A percentile compares a stretch with the other conserved stretches of the same genome.
Evolutionary conservation across 2,888 invertebrate genomes (phyloP).

Genomic region (Ommatoiulus sabulosus): DNA sequence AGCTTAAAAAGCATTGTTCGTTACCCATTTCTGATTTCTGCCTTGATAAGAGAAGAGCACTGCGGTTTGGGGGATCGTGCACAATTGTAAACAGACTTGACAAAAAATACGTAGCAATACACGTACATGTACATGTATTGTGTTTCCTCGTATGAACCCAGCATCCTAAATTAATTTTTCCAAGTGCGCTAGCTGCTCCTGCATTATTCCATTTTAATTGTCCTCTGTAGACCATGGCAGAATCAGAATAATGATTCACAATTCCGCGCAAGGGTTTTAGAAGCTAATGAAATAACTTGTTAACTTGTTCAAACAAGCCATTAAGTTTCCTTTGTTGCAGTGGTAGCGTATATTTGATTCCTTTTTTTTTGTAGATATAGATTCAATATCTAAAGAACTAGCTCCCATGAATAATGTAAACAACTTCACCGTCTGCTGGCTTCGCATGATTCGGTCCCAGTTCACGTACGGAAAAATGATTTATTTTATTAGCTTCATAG

Average conservation of each 20-base stretch:
- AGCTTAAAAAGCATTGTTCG: conserved; percentile 10
- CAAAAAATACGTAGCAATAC: background rate
- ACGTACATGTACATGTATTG: background rate
- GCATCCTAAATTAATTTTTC: conserved; percentile 19
- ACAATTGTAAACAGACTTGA: background rate
- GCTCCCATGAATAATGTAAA: conserved; percentile 11
- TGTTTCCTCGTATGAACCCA: background rate
- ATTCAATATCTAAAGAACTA: background rate
- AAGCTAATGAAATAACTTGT: conserved; percentile 19
- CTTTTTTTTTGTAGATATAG: background rate
- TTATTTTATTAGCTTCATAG: conserved; percentile 19
- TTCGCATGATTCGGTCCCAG: background rate
- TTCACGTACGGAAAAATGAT: background rate
- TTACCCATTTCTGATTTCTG: conserved; percentile 19
- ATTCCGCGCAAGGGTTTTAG: background rate
- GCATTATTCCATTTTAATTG: background rate
- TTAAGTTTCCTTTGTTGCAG: background rate
- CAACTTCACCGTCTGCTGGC: background rate
- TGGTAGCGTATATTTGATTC: background rate
- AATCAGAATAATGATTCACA: too few species aligned
- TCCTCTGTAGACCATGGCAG: too few species aligned
- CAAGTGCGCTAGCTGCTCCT: background rate
- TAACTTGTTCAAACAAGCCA: background rate
- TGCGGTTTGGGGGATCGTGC: background rate
- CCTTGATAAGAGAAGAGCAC: background rate